Conservation (phyloP, 2,797 vertebrate genomes). For the Semaprochilodus insignis region DNA sequence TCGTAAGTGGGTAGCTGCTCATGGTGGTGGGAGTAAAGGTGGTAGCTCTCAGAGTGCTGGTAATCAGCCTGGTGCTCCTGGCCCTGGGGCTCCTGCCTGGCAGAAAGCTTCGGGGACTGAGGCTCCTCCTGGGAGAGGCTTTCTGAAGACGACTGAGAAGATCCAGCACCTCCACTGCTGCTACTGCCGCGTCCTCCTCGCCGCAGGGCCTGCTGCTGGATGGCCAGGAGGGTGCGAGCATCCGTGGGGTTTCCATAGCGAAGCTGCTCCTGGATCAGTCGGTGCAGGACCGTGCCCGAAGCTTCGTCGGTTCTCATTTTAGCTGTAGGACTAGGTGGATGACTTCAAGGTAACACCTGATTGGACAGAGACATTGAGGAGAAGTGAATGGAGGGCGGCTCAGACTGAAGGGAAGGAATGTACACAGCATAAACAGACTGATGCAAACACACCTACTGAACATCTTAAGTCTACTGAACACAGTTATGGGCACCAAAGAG, state of each 20-base stretch:
- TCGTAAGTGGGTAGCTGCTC: slow-evolving; percentile 96
- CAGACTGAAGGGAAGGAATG: too few species aligned
- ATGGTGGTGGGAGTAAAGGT: slow-evolving; percentile 83
- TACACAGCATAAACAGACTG: not conserved
- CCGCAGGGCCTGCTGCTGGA: slow-evolving; percentile 89
- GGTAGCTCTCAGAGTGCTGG: slow-evolving; percentile 87
- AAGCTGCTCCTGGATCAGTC: slow-evolving; percentile 97
- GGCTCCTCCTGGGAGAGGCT: slow-evolving; percentile 90
- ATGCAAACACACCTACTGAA: not conserved
- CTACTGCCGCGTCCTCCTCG: slow-evolving; percentile 80
- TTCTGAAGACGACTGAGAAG: slow-evolving; percentile 89
- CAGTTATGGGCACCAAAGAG: not conserved
- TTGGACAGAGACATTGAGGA: not conserved
- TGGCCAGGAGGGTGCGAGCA: slow-evolving; percentile 91
- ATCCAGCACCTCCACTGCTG: slow-evolving; percentile 82
- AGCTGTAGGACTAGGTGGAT: not conserved
- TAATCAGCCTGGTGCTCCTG: slow-evolving; percentile 95
- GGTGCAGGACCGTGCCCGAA: slow-evolving; percentile 94
- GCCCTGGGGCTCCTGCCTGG: slow-evolving; percentile 96
- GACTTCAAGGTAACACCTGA: slow-evolving; percentile 15
- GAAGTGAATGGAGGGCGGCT: not conserved
- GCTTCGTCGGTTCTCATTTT: slow-evolving; percentile 94
- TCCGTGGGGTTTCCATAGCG: slow-evolving; percentile 93
- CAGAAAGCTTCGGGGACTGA: slow-evolving; percentile 89
- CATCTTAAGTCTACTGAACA: too few species aligned